Conservation (phyloP, 2,888 invertebrate genomes). For the Lasioglossum pauxillum region DNA sequence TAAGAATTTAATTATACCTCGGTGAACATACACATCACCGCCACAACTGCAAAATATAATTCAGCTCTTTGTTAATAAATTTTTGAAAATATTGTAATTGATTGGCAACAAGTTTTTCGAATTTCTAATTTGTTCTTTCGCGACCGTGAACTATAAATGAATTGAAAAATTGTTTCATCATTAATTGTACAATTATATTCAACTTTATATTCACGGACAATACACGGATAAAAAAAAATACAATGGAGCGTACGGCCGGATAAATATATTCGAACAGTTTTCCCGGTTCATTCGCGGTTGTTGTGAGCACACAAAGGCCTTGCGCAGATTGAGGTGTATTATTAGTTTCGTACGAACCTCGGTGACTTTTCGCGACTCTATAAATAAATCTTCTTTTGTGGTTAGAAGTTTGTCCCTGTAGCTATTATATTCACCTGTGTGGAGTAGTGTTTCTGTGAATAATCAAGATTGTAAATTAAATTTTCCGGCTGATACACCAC, state of each 20-base stretch:
- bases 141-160: not conserved
- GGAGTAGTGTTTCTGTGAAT: not conserved
- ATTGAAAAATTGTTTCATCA: not conserved
- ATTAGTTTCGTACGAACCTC: slow-evolving; percentile 1
- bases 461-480: not conserved
- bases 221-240: not conserved
- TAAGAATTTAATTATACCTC: not conserved
- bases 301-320: slow-evolving; percentile 4
- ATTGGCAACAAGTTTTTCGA: too few species aligned
- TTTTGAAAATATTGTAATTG: not conserved
- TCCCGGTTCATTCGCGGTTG: slow-evolving; percentile 6
- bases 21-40: too few species aligned
- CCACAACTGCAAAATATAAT: too few species aligned
- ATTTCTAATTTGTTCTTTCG: too few species aligned
- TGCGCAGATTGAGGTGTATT: not conserved
- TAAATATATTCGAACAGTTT: not conserved
- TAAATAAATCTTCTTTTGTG: not conserved
- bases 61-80: not conserved
- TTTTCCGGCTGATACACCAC: not conserved
- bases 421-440: not conserved
- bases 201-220: not conserved
- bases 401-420: not conserved
- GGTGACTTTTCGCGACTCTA: not conserved
- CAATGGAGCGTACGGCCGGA: not conserved
- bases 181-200: not conserved